A percentile compares a stretch with the other conserved stretches of the same genome.
Evolutionary conservation across 2,797 vertebrate genomes (phyloP).

Genomic region (Hippoglossus hippoglossus): DNA sequence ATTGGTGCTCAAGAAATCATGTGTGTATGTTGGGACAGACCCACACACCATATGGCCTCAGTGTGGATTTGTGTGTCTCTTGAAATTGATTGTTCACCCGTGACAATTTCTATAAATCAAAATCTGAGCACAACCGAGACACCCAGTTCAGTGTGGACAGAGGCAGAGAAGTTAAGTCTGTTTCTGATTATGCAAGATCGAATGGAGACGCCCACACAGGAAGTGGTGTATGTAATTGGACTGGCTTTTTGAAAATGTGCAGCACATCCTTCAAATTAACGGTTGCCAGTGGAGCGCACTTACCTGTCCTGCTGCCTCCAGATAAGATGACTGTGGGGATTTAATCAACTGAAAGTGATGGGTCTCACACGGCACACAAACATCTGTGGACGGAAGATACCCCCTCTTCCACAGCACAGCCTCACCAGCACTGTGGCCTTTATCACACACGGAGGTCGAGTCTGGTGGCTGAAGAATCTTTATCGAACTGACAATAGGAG

Average conservation of each 20-base stretch:
- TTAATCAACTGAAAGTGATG: constrained; percentile 63
- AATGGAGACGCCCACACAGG: constrained; percentile 50
- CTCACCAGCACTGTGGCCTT: constrained; percentile 31
- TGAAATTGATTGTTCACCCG: not conserved
- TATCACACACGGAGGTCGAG: constrained; percentile 30
- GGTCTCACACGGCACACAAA: constrained; percentile 42
- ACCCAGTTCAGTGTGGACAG: constrained; percentile 19
- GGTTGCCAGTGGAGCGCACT: constrained; percentile 45
- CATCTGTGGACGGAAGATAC: constrained; percentile 63
- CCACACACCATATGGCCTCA: not conserved
- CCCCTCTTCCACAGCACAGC: constrained; percentile 6
- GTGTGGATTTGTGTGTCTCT: not conserved
- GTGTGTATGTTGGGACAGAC: not conserved
- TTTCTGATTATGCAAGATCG: constrained; percentile 27
- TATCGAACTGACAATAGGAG: constrained; percentile 26
- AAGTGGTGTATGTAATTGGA: constrained; percentile 56
- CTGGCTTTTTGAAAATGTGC: constrained; percentile 52
- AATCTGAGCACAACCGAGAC: constrained; percentile 1
- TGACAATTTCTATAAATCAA: not conserved
- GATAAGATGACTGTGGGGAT: constrained; percentile 65
- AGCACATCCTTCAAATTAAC: constrained; percentile 58
- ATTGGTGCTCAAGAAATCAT: too few relatives aligned
- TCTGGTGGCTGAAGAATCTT: constrained; percentile 23
- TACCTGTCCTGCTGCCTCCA: constrained; percentile 67
- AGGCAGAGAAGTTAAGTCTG: constrained; percentile 24